Conservation (phyloP, 1,140 invertebrate genomes). For the Spodoptera frugiperda region DNA sequence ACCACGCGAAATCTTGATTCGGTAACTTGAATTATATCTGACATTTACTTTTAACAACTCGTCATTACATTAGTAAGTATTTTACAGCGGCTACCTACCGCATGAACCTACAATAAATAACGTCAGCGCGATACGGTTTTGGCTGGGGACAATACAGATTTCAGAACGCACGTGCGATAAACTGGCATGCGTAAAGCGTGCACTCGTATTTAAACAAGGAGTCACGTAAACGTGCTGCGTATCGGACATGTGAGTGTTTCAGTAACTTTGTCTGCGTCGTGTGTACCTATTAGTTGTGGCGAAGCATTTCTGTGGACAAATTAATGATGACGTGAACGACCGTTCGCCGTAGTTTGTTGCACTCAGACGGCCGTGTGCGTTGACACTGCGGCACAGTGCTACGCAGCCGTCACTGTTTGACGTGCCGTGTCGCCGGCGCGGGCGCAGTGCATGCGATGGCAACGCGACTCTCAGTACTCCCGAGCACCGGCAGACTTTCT, state of each 20-base stretch:
- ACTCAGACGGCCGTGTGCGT: conserved; percentile 58
- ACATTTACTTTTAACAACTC: neutral
- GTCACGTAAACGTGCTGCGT: conserved; percentile 1
- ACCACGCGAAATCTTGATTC: neutral
- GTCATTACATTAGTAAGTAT: neutral
- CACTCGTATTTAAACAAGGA: neutral
- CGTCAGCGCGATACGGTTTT: neutral
- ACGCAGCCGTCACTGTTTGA: conserved; percentile 49
- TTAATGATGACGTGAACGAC: conserved; percentile 62
- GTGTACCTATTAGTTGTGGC: conserved; percentile 8
- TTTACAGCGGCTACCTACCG: neutral
- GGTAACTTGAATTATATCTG: neutral
- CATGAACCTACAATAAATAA: neutral
- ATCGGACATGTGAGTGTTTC: conserved; percentile 5
- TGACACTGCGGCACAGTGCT: conserved; percentile 65
- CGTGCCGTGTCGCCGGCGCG: conserved; percentile 42
- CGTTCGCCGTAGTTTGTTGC: conserved; percentile 63
- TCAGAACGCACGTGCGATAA: neutral
- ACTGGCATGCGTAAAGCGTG: neutral
- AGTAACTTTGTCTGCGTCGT: conserved; percentile 17
- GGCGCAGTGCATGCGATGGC: neutral
- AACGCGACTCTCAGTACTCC: conserved; percentile 19
- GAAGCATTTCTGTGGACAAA: conserved; percentile 52
- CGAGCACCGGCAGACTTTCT: conserved; percentile 71
- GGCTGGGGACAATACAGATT: conserved; percentile 14